These are phyloP conservation scores for Oceanodroma tethys DNA, from an alignment of 2,113 vertebrate genomes.

Conservation along the genomic window DNA sequence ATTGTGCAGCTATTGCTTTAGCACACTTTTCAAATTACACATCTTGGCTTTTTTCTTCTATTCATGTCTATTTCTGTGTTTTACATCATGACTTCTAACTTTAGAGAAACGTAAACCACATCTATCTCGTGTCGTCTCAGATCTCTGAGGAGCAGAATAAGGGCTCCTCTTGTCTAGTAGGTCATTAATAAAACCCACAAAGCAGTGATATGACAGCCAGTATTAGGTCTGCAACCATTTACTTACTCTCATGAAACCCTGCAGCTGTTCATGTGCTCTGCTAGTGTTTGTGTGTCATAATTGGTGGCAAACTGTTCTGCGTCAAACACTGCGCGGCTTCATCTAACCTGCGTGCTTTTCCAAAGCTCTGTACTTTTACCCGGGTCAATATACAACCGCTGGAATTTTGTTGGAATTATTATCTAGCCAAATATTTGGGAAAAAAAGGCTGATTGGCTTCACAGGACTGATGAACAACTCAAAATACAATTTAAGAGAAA, in stretches of 20 bases:
- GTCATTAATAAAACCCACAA: not conserved
- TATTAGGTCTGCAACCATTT: slow-evolving; percentile 4
- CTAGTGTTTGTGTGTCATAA: not conserved
- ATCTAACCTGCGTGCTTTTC: not conserved
- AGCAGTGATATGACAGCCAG: not conserved
- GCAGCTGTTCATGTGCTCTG: not conserved
- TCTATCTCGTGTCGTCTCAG: not conserved
- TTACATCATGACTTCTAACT: slow-evolving; percentile 42
- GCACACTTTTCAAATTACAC: not conserved
- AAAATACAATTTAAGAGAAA: not conserved
- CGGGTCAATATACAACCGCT: rapidly evolving
- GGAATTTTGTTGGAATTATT: not conserved
- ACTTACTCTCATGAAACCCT: not conserved
- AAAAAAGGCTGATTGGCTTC: not conserved
- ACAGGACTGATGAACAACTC: not conserved
- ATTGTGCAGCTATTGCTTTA: not conserved
- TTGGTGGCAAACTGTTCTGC: slow-evolving; percentile 1
- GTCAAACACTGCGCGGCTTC: not conserved
- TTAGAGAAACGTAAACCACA: slow-evolving; percentile 12
- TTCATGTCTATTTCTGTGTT: slow-evolving; percentile 12
- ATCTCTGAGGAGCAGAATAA: not conserved
- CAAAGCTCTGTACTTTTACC: not conserved
- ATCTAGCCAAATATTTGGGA: not conserved
- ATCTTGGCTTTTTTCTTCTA: not conserved
- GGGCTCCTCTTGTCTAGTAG: not conserved